A percentile compares a stretch with the other conserved stretches of the same genome.
phyloP scores from a whole-genome alignment of 2,888 invertebrate genomes.

The Spodoptera exigua region DNA sequence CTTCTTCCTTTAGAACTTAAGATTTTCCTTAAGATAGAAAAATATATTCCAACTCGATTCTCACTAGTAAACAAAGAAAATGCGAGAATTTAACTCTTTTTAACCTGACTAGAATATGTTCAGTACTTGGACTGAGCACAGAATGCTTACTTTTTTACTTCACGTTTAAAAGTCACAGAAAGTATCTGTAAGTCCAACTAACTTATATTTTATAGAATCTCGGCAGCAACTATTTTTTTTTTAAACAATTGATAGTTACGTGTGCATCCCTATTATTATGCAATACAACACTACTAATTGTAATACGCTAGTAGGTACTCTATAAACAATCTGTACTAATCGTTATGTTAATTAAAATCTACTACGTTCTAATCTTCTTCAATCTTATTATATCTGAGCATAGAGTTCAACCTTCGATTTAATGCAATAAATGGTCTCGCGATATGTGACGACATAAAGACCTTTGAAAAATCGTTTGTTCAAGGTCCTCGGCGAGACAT shows the following conservation, averaged over 20 bases:
- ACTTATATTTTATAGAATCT: no score
- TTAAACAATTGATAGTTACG: background rate
- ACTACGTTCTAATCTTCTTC: slow-evolving; percentile 34
- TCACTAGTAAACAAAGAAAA: slow-evolving; percentile 18
- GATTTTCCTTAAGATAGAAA: slow-evolving; percentile 58
- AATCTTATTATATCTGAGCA: slow-evolving; percentile 20
- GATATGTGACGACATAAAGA: slow-evolving; percentile 59
- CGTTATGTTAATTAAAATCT: slow-evolving; percentile 21
- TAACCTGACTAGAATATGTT: slow-evolving; percentile 5
- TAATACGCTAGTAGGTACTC: slow-evolving; percentile 6
- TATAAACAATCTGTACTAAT: slow-evolving; percentile 20
- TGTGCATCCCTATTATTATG: slow-evolving; percentile 4
- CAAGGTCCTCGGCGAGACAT: slow-evolving; percentile 73
- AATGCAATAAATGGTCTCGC: slow-evolving; percentile 53
- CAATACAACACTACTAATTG: slow-evolving; percentile 20
- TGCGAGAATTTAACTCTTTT: slow-evolving; percentile 7
- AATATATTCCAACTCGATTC: slow-evolving; percentile 21
- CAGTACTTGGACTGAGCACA: no score
- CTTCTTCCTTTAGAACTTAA: slow-evolving; percentile 18
- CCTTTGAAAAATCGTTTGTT: slow-evolving; percentile 59
- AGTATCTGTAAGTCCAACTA: no score
- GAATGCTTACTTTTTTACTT: no score
- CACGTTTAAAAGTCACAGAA: no score
- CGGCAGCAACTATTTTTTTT: no score
- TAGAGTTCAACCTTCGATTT: slow-evolving; percentile 44